phyloP scores from a whole-genome alignment of 2,797 vertebrate species.

The Macropus fuliginosus region DNA sequence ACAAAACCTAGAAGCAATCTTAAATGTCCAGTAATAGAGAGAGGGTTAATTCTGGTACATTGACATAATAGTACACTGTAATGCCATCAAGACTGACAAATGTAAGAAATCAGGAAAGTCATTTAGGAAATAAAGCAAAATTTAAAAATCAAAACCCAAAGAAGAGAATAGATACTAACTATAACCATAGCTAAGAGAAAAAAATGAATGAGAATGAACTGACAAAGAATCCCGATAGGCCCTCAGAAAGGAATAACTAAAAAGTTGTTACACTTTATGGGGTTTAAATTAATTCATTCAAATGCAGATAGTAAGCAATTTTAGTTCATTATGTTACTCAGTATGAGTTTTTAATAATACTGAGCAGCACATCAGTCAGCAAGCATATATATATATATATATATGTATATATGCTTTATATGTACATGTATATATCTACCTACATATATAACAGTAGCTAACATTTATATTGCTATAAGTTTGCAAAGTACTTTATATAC shows the following conservation, averaged over 20 bases:
- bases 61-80: not conserved
- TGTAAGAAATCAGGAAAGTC: not conserved
- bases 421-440: conserved; percentile 62
- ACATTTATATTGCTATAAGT: too few species aligned
- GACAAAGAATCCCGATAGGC: not conserved
- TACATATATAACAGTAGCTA: not conserved
- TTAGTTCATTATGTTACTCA: not conserved
- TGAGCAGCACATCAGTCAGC: not conserved
- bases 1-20: not conserved
- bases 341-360: not conserved
- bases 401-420: not conserved
- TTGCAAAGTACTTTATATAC: too few species aligned
- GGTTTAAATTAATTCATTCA: not conserved
- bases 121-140: not conserved
- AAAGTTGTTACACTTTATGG: not conserved
- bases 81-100: not conserved
- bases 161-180: not conserved
- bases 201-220: not conserved
- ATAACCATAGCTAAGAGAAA: not conserved
- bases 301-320: not conserved
- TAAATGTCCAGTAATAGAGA: not conserved
- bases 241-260: not conserved
- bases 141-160: not conserved
- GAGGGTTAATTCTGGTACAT: not conserved
- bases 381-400: conserved; percentile 33